Base-by-base conservation (phyloP, 2,113 vertebrate genomes). In the Rana temporaria region DNA sequence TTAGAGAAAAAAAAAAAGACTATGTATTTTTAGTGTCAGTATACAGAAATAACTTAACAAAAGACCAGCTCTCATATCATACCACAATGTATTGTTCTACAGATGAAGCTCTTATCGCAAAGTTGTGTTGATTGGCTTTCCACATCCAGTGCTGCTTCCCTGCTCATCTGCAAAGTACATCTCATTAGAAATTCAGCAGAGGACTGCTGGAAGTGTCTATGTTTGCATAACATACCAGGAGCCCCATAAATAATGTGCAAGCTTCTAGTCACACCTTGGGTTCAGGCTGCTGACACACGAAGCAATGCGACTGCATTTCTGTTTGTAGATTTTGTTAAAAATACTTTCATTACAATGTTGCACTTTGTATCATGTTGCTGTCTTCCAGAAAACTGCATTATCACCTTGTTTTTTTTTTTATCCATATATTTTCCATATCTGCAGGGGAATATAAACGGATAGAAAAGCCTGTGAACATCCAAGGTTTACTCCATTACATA, bases 11-110 rank as follows among this genome's bases (percentile, higher is more conserved):
- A 88, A 86, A 67, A 26, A 6, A 71, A 62, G 15, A 17, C 84
- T 87, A 84, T 30, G 53, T 84, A 65, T 78, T 87, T 87, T 85
- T 55, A n/a, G 65, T 72, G 77, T 71, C 53, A 74, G 53, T 80
- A 34, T 38, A 66, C 12, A 85, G 87, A 84, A 85, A 69, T 76
- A 78, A 3, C 9, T 64, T 73, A 68, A 82, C 82, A 66, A 79
- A 72, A 80, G 78, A 69, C 20, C 2, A 48, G 42, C 52, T 66
- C 38, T 56, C 52, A 20, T 53, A 65, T 73, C 57, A 65, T 14
- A 5, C 70, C 30, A 70, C 75, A 15, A 60, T 48, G 30, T 52
- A 16, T 8, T 2, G 22, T 20, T 59, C 4, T 66, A 74, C 82
- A 72, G 4, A 8, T 59, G 55, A 62, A 80, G 5, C 0, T 1